phyloP scores from a whole-genome alignment of 2,113 vertebrate species.

The Isurus oxyrinchus region DNA sequence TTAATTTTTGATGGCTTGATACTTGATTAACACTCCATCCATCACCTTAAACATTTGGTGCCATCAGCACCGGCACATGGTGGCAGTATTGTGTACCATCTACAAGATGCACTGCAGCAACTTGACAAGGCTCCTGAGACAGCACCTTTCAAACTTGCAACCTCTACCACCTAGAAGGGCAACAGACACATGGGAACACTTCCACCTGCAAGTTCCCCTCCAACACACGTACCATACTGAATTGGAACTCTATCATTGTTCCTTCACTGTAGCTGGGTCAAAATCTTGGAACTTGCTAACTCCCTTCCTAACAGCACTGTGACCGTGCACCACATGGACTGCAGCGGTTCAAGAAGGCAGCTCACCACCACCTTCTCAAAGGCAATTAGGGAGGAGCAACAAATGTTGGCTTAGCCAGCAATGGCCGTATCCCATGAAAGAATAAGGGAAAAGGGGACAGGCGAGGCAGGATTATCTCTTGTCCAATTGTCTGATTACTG shows the following conservation, averaged over 20 bases:
- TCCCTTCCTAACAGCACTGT: too few relatives aligned
- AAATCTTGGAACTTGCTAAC: too few relatives aligned
- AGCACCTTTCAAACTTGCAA: not conserved
- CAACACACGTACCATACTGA: too few relatives aligned
- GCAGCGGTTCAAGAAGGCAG: too few relatives aligned
- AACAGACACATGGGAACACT: not conserved
- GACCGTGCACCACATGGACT: too few relatives aligned
- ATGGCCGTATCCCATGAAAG: too few relatives aligned
- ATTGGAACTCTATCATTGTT: too few relatives aligned
- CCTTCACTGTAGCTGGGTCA: too few relatives aligned
- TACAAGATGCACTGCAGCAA: not conserved
- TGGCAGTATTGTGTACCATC: not conserved
- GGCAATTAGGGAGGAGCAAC: too few relatives aligned
- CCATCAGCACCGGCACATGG: too few relatives aligned
- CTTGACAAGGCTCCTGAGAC: not conserved
- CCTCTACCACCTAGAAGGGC: not conserved
- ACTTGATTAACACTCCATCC: not conserved
- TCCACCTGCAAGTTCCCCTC: not conserved
- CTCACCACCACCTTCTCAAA: too few relatives aligned
- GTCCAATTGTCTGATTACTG: not conserved
- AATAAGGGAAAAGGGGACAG: not conserved
- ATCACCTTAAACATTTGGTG: not conserved
- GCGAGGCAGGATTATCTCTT: not conserved
- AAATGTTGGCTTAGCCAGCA: too few relatives aligned
- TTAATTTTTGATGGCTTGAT: not conserved